Base-by-base conservation (phyloP, 64 coral and sea anemone species). In the Cladopsammia gracilis region DNA sequence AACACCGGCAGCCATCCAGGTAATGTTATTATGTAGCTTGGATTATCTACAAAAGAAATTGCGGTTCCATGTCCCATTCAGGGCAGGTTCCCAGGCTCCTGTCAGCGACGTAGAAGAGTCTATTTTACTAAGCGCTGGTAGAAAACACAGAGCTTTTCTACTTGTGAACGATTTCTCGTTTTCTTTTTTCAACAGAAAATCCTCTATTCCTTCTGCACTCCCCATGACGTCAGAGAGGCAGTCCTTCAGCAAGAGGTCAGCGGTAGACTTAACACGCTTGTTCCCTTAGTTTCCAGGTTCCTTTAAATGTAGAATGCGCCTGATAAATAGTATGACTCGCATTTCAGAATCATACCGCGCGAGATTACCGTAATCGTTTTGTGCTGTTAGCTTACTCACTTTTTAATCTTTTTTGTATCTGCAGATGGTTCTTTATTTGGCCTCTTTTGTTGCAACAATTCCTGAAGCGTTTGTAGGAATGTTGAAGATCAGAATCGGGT, bases 401-500 rank as follows among this genome's bases (percentile, higher is more conserved):
- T 42, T 34, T 19, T 18, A 14, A 12, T 64, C 42, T 10, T 15
- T 6, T 43, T 51, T 82, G 6, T 85, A 8, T 83, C 44, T 62
- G 34, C 64, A 98, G 96, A 96, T 98, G 96, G 90, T 98, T 73
- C 73, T 98, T 58, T 98, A 98, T 42, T 69, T 98, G 59, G 96
- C 93, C 49, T 95, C 96, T 1, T 98, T 95, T 79, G 90, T 98
- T 25, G 93, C 94, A 24, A 90, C 94, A 5, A 96, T 75, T 87
- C 96, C 96, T 7, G 71, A 95, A 69, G 93, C 88, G 48, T 98
- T 98, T 83, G 88, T 93, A 64, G 96, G 96, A 26, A 98, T 98
- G 94, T 79, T 98, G 22, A 98, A 98, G 70, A 98, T 98, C 8
- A 90, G 96, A 78, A 64, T 98, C 57, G 96, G 96, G 96, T 98